Evolutionary conservation across 2,113 vertebrate species (phyloP), one percentile per base, ranked within the genome.

Genomic region (Chaetura pelagica): DNA sequence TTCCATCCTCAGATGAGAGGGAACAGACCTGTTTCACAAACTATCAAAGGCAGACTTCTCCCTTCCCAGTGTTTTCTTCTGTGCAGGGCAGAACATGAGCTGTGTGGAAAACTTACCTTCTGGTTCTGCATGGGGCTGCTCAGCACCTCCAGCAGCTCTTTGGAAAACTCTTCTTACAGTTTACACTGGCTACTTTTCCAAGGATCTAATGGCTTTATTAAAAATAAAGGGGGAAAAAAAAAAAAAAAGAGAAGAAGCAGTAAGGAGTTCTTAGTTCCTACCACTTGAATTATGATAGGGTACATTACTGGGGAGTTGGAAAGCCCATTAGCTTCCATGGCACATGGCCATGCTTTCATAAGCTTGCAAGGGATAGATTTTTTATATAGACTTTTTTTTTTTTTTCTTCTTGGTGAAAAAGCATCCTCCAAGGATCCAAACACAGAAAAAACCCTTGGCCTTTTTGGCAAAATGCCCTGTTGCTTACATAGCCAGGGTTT

Each of bases 391-490:
- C 8, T 24, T 40, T 66, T 52, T 51, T 14, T 29, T 20, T 67
- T 16, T 67, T 16, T 9, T 24, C 34, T 71, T 52, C 44, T 67
- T 14, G 66, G 18, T 8, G 83, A 90, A 52, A 42, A 77, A 67
- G 51, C 64, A 63, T 88, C 93, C 89, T 93, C 26, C 38, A 67
- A 90, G 16, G 94, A 66, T 38, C 86, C 82, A 84, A 62, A 52
- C 81, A 35, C n/a, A 63, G 57, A 42, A 80, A 78, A 90, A 67
- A 21, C 48, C 64, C 17, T n/a, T 74, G 42, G 26, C 32, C 48
- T 74, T 87, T 71, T 74, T 90, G 94, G 91, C 89, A 80, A 51
- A 87, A 61, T 81, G 93, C 93, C 64, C 44, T 78, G 49, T 51
- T 91, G 23, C 29, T 92, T 86, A 38, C 40, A 80, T n/a, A 81